A percentile compares a stretch with the other conserved stretches of the same genome.
phyloP scores from a whole-genome alignment of 2,888 invertebrate genomes.

The Heliconius cydno region DNA sequence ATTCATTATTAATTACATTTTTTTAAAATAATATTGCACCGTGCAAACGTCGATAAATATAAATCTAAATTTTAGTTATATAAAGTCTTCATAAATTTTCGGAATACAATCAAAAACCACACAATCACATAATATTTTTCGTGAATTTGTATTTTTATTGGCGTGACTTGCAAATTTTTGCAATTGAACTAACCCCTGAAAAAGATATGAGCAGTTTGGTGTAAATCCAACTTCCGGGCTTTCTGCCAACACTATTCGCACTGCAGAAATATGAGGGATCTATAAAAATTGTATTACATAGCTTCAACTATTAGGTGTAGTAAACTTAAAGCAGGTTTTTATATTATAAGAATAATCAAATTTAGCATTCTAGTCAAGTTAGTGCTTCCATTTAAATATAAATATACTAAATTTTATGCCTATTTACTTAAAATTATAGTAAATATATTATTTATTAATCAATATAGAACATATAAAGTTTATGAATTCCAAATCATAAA shows the following conservation, averaged over 20 bases:
- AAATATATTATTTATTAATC: not conserved
- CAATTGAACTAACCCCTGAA: constrained; percentile 49
- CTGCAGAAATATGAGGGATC: constrained; percentile 70
- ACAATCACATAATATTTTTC: constrained; percentile 39
- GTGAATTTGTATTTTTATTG: constrained; percentile 49
- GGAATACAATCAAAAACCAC: constrained; percentile 41
- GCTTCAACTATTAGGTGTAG: constrained; percentile 48
- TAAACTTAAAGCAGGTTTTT: constrained; percentile 23
- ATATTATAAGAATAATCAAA: not conserved
- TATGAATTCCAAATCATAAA: constrained; percentile 10
- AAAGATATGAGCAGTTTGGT: constrained; percentile 58
- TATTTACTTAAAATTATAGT: no score
- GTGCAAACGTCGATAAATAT: not conserved
- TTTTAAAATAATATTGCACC: not conserved
- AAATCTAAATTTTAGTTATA: constrained; percentile 21
- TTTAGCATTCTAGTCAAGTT: not conserved
- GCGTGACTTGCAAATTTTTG: constrained; percentile 51
- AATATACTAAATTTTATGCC: no score
- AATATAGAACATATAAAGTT: not conserved
- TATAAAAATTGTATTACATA: constrained; percentile 61
- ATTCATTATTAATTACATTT: not conserved
- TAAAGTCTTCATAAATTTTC: constrained; percentile 27
- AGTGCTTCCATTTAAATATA: no score
- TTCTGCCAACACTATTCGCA: constrained; percentile 68
- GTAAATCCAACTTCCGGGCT: constrained; percentile 65